Percentiles rank a stretch among this genome's conserved stretches.
These are phyloP conservation scores for Phortica okadai DNA, from an alignment of 2,888 invertebrate genomes.

Conservation along the genomic window DNA sequence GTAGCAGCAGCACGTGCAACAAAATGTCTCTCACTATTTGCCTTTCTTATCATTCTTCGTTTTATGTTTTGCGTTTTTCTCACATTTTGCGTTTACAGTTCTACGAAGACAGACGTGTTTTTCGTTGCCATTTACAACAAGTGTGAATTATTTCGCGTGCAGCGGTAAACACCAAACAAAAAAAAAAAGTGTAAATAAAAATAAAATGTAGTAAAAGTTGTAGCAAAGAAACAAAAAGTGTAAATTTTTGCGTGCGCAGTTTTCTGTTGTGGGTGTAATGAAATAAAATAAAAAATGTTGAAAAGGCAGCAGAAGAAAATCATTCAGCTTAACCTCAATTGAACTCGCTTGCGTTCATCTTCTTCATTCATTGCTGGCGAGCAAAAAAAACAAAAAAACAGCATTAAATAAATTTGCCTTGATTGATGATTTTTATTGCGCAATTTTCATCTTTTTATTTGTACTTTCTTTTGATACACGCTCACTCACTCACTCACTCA, in stretches of 20 bases:
- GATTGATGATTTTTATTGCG: constrained; percentile 31
- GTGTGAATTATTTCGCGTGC: constrained; percentile 13
- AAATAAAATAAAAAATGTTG: neutral
- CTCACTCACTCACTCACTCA: neutral
- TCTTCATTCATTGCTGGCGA: neutral
- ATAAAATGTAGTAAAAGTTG: neutral
- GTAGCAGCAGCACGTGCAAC: constrained; percentile 16
- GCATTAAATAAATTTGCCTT: neutral
- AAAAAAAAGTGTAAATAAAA: constrained; percentile 14
- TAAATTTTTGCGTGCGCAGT: constrained; percentile 7
- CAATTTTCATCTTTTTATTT: constrained; percentile 6
- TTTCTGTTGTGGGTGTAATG: neutral
- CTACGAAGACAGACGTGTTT: neutral
- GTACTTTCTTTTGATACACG: neutral
- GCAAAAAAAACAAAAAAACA: neutral
- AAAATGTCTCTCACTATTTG: neutral
- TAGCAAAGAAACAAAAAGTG: neutral
- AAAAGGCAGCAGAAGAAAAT: neutral
- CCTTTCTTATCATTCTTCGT: neutral
- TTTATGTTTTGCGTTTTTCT: neutral
- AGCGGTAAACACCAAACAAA: constrained; percentile 38
- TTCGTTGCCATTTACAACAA: neutral
- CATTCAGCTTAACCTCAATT: constrained; percentile 64
- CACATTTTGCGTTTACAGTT: neutral
- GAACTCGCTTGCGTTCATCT: constrained; percentile 46